Conservation (phyloP, 1,140 invertebrate species). For the Lepidurus arcticus region DNA sequence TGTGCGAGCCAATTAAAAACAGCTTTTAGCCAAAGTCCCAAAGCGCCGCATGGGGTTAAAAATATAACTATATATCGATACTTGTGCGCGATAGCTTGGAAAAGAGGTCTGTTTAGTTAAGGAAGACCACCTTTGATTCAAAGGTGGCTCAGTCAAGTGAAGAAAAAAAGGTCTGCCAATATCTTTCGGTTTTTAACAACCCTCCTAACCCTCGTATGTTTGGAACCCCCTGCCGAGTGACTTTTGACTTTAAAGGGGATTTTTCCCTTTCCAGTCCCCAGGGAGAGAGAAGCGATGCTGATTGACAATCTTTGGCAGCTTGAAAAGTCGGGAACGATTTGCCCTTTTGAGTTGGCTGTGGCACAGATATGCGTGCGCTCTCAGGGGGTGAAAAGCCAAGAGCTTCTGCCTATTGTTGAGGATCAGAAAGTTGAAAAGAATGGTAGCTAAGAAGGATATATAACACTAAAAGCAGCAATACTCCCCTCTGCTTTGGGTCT, state of each 20-base stretch:
- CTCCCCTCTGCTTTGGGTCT: not conserved
- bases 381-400: not conserved
- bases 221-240: not conserved
- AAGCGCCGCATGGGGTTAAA: not conserved
- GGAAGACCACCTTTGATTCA: not conserved
- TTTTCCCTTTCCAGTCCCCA: not conserved
- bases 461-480: not conserved
- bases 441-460: not conserved
- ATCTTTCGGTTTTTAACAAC: not conserved
- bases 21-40: not conserved
- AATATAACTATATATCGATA: not conserved
- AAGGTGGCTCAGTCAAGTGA: not conserved
- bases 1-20: slow-evolving; percentile 3
- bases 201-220: not conserved
- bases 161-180: not conserved
- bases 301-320: not conserved
- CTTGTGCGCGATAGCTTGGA: not conserved
- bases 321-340: not conserved
- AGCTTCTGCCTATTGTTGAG: slow-evolving; percentile 14
- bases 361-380: not conserved
- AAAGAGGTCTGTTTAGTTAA: not conserved
- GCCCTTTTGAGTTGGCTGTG: not conserved
- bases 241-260: not conserved
- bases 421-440: not conserved
- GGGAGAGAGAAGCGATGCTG: not conserved